These are phyloP conservation scores for Crepidodera aurea DNA, from an alignment of 2,888 invertebrate genomes.

Conservation along the genomic window DNA sequence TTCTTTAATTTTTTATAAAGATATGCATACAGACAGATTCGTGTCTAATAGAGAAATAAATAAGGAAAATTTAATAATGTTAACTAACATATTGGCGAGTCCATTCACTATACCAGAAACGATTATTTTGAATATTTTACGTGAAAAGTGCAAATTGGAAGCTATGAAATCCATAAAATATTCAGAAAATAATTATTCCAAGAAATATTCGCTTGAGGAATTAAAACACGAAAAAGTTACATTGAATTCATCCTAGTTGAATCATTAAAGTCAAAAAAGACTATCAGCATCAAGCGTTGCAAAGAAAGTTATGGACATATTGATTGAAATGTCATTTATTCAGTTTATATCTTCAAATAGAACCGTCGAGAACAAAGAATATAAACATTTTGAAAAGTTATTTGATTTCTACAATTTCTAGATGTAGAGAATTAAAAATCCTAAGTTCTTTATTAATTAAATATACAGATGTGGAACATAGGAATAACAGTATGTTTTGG, in stretches of 20 bases:
- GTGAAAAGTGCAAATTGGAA: slow-evolving; percentile 38
- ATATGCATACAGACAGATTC: slow-evolving; percentile 37
- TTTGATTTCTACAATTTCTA: slow-evolving; percentile 25
- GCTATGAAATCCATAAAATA: slow-evolving; percentile 29
- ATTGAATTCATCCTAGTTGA: slow-evolving; percentile 39
- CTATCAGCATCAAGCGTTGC: slow-evolving; percentile 35
- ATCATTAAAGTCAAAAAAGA: slow-evolving; percentile 38
- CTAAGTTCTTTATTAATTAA: no score
- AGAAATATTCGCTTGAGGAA: slow-evolving; percentile 39
- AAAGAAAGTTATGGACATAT: slow-evolving; percentile 41
- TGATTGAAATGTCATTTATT: slow-evolving; percentile 46
- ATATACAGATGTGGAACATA: no score
- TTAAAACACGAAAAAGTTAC: slow-evolving; percentile 41
- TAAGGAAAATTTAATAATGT: slow-evolving; percentile 35
- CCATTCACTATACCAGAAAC: slow-evolving; percentile 43
- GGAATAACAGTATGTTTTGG: no score
- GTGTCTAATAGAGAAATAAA: slow-evolving; percentile 37
- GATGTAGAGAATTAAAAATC: no score
- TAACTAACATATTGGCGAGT: slow-evolving; percentile 40
- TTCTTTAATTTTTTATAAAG: slow-evolving; percentile 36
- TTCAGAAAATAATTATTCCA: slow-evolving; percentile 6
- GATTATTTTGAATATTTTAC: slow-evolving; percentile 39
- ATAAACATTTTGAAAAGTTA: slow-evolving; percentile 43
- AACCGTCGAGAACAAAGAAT: slow-evolving; percentile 39
- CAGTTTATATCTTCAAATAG: slow-evolving; percentile 42